phyloP scores from a whole-genome alignment of 2,797 vertebrate species.

The Leptatherina wallacei region DNA sequence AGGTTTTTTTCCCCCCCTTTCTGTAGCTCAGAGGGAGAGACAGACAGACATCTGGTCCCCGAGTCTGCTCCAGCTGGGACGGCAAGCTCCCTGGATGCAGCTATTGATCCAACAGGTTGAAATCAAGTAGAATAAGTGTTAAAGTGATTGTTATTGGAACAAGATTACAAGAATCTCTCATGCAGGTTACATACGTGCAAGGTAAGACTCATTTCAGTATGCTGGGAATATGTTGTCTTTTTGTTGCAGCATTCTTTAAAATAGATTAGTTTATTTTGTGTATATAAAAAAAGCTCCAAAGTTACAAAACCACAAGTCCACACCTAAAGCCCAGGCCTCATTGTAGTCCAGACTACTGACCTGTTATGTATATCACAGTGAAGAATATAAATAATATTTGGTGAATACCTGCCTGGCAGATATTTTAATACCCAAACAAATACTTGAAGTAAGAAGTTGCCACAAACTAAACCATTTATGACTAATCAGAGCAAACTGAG shows the following conservation, averaged over 20 bases:
- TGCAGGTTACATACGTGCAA: background rate
- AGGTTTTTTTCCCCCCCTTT: conserved; percentile 5
- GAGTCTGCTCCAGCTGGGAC: conserved; percentile 35
- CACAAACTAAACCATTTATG: background rate
- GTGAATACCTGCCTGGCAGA: background rate
- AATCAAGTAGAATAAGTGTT: conserved; percentile 28
- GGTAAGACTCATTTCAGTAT: background rate
- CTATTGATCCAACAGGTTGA: conserved; percentile 51
- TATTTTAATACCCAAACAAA: background rate
- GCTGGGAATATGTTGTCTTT: background rate
- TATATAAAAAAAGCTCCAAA: too few relatives aligned
- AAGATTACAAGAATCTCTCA: conserved; percentile 6
- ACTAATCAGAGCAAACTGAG: background rate
- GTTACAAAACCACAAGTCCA: background rate
- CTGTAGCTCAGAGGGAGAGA: conserved; percentile 26
- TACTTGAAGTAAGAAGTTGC: background rate
- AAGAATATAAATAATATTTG: background rate
- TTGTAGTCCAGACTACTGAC: background rate
- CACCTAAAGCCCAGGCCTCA: background rate
- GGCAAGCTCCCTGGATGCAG: conserved; percentile 28
- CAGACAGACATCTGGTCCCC: background rate
- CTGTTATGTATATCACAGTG: background rate
- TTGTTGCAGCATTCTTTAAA: background rate
- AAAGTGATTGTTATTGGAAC: conserved; percentile 44
- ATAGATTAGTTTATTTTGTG: background rate